These are phyloP conservation scores for Zhuqinia jingwanae DNA, from an alignment of 2,888 invertebrate genomes.

Conservation along the genomic window DNA sequence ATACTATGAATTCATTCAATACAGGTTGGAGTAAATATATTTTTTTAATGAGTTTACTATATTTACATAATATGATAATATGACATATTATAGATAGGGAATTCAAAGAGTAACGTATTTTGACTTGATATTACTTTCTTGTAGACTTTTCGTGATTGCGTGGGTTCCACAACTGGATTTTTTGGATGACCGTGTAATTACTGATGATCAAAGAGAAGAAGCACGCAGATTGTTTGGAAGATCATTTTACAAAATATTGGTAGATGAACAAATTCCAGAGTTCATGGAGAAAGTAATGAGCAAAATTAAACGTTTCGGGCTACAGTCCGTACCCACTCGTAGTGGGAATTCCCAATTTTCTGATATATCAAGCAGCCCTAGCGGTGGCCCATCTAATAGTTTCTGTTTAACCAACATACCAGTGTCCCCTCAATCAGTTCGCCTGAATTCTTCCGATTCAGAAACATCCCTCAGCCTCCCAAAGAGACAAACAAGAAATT, in stretches of 20 bases:
- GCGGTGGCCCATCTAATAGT: not conserved
- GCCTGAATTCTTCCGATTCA: conserved; percentile 58
- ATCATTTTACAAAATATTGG: conserved; percentile 71
- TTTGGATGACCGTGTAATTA: conserved; percentile 88
- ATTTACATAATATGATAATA: not conserved
- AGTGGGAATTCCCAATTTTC: conserved; percentile 31
- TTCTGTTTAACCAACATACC: conserved; percentile 3
- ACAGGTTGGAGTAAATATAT: conserved; percentile 85
- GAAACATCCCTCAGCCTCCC: conserved; percentile 51
- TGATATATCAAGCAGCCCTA: conserved; percentile 35
- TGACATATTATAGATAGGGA: too few relatives aligned
- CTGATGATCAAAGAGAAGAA: conserved; percentile 85
- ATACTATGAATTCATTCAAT: conserved; percentile 88
- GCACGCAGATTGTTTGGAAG: conserved; percentile 84
- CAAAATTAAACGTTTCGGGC: conserved; percentile 2
- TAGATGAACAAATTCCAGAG: conserved; percentile 73
- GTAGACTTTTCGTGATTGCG: conserved; percentile 88
- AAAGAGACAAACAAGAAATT: conserved; percentile 42
- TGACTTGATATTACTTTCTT: not conserved
- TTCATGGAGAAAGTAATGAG: conserved; percentile 52
- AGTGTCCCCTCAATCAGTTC: conserved; percentile 34
- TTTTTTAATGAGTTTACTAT: too few relatives aligned
- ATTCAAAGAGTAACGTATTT: not conserved
- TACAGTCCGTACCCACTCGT: not conserved
- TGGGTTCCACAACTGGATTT: conserved; percentile 86